Base-by-base conservation (phyloP, 2,797 vertebrate species). In the Allobates femoralis region DNA sequence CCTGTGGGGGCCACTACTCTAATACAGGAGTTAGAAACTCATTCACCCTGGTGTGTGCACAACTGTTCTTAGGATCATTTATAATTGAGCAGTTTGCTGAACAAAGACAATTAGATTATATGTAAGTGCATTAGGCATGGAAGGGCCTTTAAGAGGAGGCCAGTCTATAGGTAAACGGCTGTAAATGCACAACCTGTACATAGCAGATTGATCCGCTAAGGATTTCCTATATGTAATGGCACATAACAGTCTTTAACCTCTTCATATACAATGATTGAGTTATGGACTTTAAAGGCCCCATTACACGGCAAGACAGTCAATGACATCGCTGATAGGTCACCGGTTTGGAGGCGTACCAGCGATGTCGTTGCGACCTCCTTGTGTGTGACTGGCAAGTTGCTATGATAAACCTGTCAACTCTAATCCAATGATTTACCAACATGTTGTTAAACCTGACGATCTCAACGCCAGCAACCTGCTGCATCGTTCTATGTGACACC, bases 61-160 rank as follows among this genome's bases (percentile, higher is more conserved):
- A 34, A 81, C 46, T n/a, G 50, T 69, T 81, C 64, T 81, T 8
- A 69, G 46, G 66, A 81, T 69, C 64, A 81, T 81, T 81, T 81
- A 81, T 81, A 81, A 81, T 69, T 81, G 62, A 81, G 62, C 79
- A 81, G 64, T 81, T 67, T 81, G 79, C 79, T 53, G 79, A 67
- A 67, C 79, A 81, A 23, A 69, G 46, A 81, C 79, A 81, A 69
- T 81, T 81, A 53, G 79, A 81, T 81, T 81, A 81, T 81, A 81
- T 81, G 62, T 69, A 81, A 81, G 79, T 81, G 79, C 79, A 81
- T 81, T 69, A 81, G 79, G 23, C 79, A 51, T 51, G 28, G 26
- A 50, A 67, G 60, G n/a, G 60, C 79, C 62, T 81, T 67, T 81
- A 67, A 67, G 79, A 15, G 28, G 28, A 55, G 79, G 14, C 50